Percentiles rank a stretch among this genome's conserved stretches.
Conservation (phyloP, 1,140 invertebrate species). For the Hormaphis cornu region DNA sequence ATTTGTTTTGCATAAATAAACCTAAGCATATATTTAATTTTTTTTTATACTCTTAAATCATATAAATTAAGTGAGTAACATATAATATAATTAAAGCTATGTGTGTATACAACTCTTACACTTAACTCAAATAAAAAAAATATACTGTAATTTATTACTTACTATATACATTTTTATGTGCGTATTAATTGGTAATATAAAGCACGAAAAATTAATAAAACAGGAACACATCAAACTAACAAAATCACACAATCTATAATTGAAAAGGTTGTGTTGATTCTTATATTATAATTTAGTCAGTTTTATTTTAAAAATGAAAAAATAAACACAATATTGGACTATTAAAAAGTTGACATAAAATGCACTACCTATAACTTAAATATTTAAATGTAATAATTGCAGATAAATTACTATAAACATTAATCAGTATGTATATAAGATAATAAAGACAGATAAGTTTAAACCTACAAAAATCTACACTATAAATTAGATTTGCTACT, state of each 20-base stretch:
- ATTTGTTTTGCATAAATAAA: neutral
- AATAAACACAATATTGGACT: neutral
- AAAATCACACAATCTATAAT: neutral
- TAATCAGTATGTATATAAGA: neutral
- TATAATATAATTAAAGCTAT: conserved; percentile 11
- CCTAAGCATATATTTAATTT: neutral
- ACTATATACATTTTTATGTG: conserved; percentile 6
- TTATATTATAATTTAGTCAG: neutral
- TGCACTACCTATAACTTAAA: neutral
- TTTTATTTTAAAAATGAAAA: neutral
- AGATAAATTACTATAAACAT: neutral
- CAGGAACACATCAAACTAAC: conserved; percentile 9
- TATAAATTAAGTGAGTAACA: too few species aligned
- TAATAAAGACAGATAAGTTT: neutral
- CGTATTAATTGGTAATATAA: neutral
- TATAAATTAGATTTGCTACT: neutral
- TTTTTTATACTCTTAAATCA: neutral
- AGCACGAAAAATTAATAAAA: neutral
- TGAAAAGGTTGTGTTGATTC: neutral
- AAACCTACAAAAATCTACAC: neutral
- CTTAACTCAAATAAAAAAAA: neutral
- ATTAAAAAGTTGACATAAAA: neutral
- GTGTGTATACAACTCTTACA: conserved; percentile 6
- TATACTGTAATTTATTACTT: conserved; percentile 11
- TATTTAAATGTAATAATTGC: neutral